These are phyloP conservation scores for Clarias gariepinus DNA, from an alignment of 2,113 vertebrate genomes.

Conservation along the genomic window DNA sequence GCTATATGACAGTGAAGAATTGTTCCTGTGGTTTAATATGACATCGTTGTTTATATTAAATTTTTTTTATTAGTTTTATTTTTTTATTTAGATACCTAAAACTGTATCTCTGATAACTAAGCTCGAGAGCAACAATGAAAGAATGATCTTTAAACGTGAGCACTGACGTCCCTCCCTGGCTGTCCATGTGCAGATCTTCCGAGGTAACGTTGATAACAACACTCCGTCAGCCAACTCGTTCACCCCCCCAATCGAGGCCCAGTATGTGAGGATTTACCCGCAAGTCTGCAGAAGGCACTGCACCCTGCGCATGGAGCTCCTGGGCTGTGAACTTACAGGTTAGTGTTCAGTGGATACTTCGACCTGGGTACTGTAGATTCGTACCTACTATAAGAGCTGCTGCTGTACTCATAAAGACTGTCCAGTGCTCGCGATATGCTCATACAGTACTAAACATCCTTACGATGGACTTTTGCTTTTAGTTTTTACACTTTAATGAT, in stretches of 20 bases:
- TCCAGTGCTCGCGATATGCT: neutral
- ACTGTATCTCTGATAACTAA: neutral
- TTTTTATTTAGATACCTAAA: too few relatives aligned
- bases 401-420: neutral
- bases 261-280: conserved; percentile 92
- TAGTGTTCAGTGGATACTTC: conserved; percentile 41
- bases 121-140: neutral
- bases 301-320: conserved; percentile 94
- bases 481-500: neutral
- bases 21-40: neutral
- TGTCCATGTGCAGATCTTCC: conserved; percentile 82
- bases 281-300: conserved; percentile 97
- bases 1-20: conserved; percentile 3
- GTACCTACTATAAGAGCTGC: neutral
- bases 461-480: neutral
- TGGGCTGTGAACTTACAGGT: conserved; percentile 96
- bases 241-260: conserved; percentile 92
- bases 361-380: neutral
- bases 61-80: neutral
- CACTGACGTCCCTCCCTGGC: conserved; percentile 52
- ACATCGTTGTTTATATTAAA: neutral
- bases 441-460: neutral
- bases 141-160: neutral
- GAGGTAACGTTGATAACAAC: conserved; percentile 94
- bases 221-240: conserved; percentile 95